Evolutionary conservation across 2,888 invertebrate genomes (phyloP).

Genomic region (Melieria omissa): DNA sequence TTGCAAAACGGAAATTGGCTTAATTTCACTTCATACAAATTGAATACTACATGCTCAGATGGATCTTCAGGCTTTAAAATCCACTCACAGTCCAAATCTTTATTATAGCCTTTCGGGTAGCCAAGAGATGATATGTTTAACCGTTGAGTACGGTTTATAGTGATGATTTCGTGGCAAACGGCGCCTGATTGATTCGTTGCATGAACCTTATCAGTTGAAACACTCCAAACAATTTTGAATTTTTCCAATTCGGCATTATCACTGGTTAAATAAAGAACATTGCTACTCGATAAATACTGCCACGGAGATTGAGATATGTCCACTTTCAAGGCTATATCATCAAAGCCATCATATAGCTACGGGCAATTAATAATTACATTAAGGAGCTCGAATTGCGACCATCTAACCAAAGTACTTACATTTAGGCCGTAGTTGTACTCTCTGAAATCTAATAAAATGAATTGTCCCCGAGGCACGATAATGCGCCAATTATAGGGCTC

Average conservation of each 20-base stretch:
- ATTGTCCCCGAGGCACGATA: conserved; percentile 44
- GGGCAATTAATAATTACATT: background rate
- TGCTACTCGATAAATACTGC: conserved; percentile 72
- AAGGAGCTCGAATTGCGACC: background rate
- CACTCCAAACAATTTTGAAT: conserved; percentile 58
- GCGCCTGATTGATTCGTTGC: conserved; percentile 34
- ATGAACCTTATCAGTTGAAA: conserved; percentile 47
- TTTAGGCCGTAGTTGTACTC: conserved; percentile 57
- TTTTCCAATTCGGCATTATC: conserved; percentile 52
- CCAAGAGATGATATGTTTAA: conserved; percentile 76
- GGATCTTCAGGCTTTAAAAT: conserved; percentile 70
- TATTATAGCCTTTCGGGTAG: conserved; percentile 76
- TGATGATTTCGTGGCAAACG: conserved; percentile 49
- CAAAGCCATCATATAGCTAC: conserved; percentile 81
- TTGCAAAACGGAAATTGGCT: conserved; percentile 69
- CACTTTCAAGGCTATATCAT: conserved; percentile 70
- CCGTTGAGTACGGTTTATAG: conserved; percentile 49
- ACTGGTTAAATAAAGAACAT: conserved; percentile 71
- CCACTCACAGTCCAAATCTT: conserved; percentile 79
- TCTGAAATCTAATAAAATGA: conserved; percentile 51
- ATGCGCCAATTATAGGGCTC: conserved; percentile 61
- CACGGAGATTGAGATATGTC: conserved; percentile 51
- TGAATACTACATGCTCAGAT: conserved; percentile 73
- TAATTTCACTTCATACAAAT: conserved; percentile 68
- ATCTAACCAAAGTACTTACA: conserved; percentile 46